Percentiles rank a stretch among this genome's conserved stretches.
These are phyloP conservation scores for Coendou prehensilis DNA, from an alignment of 2,797 vertebrate genomes.

Conservation along the genomic window DNA sequence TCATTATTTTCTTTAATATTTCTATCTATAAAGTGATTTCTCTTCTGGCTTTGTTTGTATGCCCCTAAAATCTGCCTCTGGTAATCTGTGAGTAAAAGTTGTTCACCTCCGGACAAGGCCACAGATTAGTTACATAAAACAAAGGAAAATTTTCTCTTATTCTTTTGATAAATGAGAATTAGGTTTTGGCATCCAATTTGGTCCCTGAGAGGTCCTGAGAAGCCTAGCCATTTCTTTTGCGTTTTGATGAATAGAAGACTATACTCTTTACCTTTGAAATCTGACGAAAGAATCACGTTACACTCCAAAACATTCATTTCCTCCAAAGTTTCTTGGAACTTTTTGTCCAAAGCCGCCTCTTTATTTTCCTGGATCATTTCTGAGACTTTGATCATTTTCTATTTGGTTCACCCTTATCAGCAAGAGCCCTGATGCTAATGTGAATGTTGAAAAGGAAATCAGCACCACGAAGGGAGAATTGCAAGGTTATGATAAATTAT, in stretches of 20 bases:
- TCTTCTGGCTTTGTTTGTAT: neutral
- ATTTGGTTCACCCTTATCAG: slow-evolving; percentile 62
- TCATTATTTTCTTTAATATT: neutral
- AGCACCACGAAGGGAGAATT: neutral
- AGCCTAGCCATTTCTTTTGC: slow-evolving; percentile 61
- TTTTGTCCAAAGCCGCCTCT: neutral
- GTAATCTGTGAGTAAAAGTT: neutral
- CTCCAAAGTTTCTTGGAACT: slow-evolving; percentile 15
- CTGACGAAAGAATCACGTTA: neutral
- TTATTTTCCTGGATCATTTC: slow-evolving; percentile 49
- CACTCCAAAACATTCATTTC: slow-evolving; percentile 62
- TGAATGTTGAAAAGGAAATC: neutral
- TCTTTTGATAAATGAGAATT: slow-evolving; percentile 62
- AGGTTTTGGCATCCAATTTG: slow-evolving; percentile 11
- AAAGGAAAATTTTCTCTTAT: slow-evolving; percentile 28
- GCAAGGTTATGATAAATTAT: slow-evolving; percentile 8
- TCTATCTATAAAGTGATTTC: neutral
- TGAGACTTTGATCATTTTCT: slow-evolving; percentile 64
- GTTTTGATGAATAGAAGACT: slow-evolving; percentile 59
- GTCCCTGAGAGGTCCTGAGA: neutral
- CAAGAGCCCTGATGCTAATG: neutral
- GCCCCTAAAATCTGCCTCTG: neutral
- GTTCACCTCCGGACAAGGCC: neutral
- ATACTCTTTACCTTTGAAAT: slow-evolving; percentile 74
- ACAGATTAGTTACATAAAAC: slow-evolving; percentile 2